Base-by-base conservation (phyloP, 2,797 vertebrate genomes). In the Pseudochromis fuscus region DNA sequence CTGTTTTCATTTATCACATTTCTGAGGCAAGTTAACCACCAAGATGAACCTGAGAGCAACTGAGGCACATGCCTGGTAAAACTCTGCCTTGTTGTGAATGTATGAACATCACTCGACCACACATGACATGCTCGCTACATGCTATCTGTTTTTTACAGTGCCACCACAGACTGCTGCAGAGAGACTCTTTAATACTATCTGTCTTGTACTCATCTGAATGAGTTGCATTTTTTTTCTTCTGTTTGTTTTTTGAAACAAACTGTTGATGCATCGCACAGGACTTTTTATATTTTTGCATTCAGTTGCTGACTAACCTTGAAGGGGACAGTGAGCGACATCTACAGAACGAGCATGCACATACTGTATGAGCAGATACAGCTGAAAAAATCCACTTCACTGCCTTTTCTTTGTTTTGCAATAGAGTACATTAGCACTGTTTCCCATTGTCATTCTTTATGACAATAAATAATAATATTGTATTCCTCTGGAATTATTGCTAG, bases 401-500 rank as follows among this genome's bases (percentile, higher is more conserved):
- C 91, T 94, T 93, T 91, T 87, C 58, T 90, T 92, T 88, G 25
- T 88, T 92, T 91, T 79, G 91, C 93, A 90, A 92, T 91, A 92
- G 89, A 87, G 71, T 79, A 92, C 87, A 90, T 92, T 83, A 92
- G 92, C 93, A 93, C 94, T 92, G 92, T 94, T 91, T 93, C 92
- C 89, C 92, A 94, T 95, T 95, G 94, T 95, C 94, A 95, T 95
- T 91, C 86, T 90, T 70, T 84, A 93, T 95, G 94, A 92, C 94
- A 95, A 95, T 95, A 94, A 94, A 93, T 91, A 81, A 92, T 88
- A 65, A 93, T 93, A 94, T 87, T 91, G 92, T 95, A 95, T 95
- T 95, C 94, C 94, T 95, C 92, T 95, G 94, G 94, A 93, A 95
- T 95, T 95, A 93, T 94, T 87, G 93, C 91, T 93, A 94, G 88